Evolutionary conservation across 2,888 invertebrate genomes (phyloP).

Genomic region (Mongoloraphidia duomilia): DNA sequence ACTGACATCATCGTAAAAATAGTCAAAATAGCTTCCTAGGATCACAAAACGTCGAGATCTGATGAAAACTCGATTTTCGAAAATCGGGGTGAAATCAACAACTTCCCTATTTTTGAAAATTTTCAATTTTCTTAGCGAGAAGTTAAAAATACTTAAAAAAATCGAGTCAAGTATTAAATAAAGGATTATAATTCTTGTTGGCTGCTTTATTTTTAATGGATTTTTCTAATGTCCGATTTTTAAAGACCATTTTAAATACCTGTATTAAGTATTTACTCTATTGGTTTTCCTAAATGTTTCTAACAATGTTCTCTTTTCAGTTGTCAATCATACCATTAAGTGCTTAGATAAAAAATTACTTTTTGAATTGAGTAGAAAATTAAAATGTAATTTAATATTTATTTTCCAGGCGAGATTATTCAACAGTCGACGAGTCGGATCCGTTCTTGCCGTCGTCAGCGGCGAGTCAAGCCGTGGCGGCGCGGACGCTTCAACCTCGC

Average conservation of each 20-base stretch:
- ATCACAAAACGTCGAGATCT: too few species aligned
- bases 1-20: too few species aligned
- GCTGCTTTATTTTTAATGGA: not conserved
- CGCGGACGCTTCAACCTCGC: conserved; percentile 41
- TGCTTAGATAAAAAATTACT: not conserved
- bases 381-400: not conserved
- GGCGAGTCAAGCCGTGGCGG: conserved; percentile 43
- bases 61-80: too few species aligned
- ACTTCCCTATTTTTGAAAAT: too few species aligned
- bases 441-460: conserved; percentile 55
- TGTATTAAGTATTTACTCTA: not conserved
- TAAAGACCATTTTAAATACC: not conserved
- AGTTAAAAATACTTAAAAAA: too few species aligned
- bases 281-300: not conserved
- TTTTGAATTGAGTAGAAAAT: not conserved
- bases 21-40: too few species aligned
- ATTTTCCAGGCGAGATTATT: conserved; percentile 55
- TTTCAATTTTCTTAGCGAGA: too few species aligned
- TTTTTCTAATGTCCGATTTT: not conserved
- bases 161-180: too few species aligned
- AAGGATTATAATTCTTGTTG: too few species aligned
- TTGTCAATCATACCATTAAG: not conserved
- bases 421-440: conserved; percentile 74
- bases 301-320: not conserved
- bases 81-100: too few species aligned